Base-by-base conservation (phyloP, 2,113 vertebrate species). In the Oreochromis niloticus region DNA sequence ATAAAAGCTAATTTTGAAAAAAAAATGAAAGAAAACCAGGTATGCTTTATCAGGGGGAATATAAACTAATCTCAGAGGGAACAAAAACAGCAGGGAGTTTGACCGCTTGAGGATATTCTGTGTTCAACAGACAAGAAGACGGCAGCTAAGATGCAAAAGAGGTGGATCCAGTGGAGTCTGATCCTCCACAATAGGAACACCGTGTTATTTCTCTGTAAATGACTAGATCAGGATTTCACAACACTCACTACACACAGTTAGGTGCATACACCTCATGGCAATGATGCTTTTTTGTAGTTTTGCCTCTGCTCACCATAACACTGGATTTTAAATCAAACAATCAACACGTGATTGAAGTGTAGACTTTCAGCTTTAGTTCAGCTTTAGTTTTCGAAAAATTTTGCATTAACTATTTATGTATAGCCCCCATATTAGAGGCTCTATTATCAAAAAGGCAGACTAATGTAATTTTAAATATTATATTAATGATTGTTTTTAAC, bases 61-160 rank as follows among this genome's bases (percentile, higher is more conserved):
- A 66, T 36, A n/a, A 36, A 63, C 6, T n/a, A 12, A 36, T 36
- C 17, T 66, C 61, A 36, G 4, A 36, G 61, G 61, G 61, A 43
- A 12, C 5, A 19, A 27, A 32, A 57, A 32, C 73, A 81, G 79
- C 81, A 39, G 79, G 81, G 71, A 90, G 81, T 41, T 8, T 71
- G 68, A 16, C 12, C 27, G 48, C 81, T 86, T 57, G 83, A 88
- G 83, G 54, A 85, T 78, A 78, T 80, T 46, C 12, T 68, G 17
- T 85, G 55, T 89, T 87, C n/a, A 88, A 80, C n/a, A 66, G 78
- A 57, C 7, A 87, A 27, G 63, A 79, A 87, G 80, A 82, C 32
- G 30, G 71, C 24, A 75, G 59, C 68, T 30, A 55, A 87, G 75
- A 80, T 36, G 17, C 79, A 82, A 56, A 61, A 79, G 27, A 81